A percentile compares a stretch with the other conserved stretches of the same genome.
Conservation (phyloP, 2,797 vertebrate species). For the Sebastes variabilis region DNA sequence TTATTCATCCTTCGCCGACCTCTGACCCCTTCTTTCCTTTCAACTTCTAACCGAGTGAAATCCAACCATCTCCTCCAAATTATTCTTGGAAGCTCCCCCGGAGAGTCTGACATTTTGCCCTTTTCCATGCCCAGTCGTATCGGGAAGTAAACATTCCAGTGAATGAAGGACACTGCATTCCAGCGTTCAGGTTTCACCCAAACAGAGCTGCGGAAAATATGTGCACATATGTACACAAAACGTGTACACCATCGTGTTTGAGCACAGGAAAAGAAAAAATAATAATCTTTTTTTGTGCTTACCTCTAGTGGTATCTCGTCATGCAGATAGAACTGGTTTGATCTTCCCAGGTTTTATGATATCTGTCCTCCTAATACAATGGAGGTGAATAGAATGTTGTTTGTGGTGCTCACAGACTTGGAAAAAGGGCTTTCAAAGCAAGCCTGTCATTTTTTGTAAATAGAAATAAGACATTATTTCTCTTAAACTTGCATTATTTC, state of each 20-base stretch:
- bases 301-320: background rate
- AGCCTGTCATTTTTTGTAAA: background rate
- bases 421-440: background rate
- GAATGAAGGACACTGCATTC: conserved; percentile 36
- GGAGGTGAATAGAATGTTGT: fast-evolving
- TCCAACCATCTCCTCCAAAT: conserved; percentile 70
- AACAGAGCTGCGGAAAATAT: conserved; percentile 20
- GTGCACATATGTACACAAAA: conserved; percentile 19
- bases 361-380: background rate
- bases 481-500: fast-evolving
- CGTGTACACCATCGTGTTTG: background rate
- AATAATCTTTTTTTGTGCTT: background rate
- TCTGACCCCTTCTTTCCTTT: conserved; percentile 65
- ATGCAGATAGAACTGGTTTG: background rate
- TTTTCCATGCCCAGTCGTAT: conserved; percentile 59
- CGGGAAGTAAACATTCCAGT: conserved; percentile 63
- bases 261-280: background rate
- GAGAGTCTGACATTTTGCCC: conserved; percentile 73
- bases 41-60: conserved; percentile 70
- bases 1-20: conserved; percentile 65
- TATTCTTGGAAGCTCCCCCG: conserved; percentile 77
- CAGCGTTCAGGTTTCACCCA: conserved; percentile 47
- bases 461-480: background rate
- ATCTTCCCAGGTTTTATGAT: background rate
- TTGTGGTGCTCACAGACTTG: background rate